Evolutionary conservation across 2,797 vertebrate species (phyloP).

Genomic region (Pteronotus mesoamericanus): DNA sequence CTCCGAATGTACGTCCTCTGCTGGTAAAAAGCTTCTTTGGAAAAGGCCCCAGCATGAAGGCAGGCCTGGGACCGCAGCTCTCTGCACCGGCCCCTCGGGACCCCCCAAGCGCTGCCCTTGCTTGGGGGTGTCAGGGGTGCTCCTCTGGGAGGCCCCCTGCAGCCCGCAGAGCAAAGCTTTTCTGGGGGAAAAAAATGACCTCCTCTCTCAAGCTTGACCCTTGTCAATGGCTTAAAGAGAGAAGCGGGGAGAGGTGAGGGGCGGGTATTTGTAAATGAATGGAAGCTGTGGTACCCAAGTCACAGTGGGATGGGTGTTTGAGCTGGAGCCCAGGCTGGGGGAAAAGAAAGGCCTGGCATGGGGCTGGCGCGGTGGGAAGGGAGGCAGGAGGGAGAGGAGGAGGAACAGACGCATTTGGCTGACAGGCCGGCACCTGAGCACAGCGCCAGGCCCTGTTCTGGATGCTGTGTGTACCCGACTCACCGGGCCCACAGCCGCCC

Average conservation of each 20-base stretch:
- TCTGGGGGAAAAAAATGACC: background rate
- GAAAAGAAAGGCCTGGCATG: background rate
- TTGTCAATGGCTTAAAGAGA: background rate
- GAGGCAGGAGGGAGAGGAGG: background rate
- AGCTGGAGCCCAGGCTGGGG: background rate
- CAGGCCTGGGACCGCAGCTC: background rate
- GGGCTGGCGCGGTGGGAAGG: too few species aligned
- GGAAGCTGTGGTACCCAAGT: background rate
- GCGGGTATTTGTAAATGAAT: background rate
- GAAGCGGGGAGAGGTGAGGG: background rate
- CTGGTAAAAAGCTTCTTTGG: background rate
- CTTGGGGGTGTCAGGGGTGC: background rate
- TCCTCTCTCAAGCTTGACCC: background rate
- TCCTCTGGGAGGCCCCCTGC: background rate
- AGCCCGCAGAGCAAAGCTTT: background rate
- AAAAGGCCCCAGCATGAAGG: background rate
- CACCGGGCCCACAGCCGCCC: background rate
- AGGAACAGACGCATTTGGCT: background rate
- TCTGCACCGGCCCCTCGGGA: background rate
- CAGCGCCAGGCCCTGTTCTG: accelerated
- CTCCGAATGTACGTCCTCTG: background rate
- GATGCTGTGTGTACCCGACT: accelerated
- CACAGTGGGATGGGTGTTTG: background rate
- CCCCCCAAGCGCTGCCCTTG: background rate
- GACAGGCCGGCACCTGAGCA: background rate